A percentile compares a stretch with the other conserved stretches of the same genome.
Conservation (phyloP, 2,113 vertebrate genomes). For the Oxyura jamaicensis region DNA sequence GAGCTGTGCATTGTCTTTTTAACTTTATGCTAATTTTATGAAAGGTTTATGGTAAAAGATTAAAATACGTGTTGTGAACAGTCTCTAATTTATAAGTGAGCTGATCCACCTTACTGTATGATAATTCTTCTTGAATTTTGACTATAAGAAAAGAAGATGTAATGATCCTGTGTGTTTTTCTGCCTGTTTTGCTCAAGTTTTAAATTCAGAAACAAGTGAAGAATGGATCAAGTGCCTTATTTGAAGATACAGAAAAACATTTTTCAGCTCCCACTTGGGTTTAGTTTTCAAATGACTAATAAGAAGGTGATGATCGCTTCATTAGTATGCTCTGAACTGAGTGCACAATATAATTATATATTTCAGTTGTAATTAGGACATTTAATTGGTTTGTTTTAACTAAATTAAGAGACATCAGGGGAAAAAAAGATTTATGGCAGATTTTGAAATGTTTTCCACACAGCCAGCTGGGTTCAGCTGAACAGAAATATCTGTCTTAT, state of each 20-base stretch:
- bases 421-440: not conserved
- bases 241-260: constrained; percentile 19
- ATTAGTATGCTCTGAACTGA: constrained; percentile 51
- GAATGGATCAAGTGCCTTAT: not conserved
- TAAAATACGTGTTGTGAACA: not conserved
- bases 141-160: not conserved
- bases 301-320: constrained; percentile 58
- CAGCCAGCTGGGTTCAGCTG: constrained; percentile 55
- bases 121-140: not conserved
- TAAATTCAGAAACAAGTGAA: constrained; percentile 5
- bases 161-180: not conserved
- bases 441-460: constrained; percentile 57
- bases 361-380: constrained; percentile 54
- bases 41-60: not conserved
- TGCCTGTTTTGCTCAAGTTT: not conserved
- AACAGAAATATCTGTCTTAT: constrained; percentile 39
- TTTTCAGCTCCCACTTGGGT: constrained; percentile 13
- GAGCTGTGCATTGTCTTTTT: not conserved
- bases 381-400: constrained; percentile 71
- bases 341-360: constrained; percentile 48
- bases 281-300: constrained; percentile 57
- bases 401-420: constrained; percentile 43
- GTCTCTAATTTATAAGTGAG: not conserved
- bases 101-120: not conserved
- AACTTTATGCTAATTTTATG: not conserved